Evolutionary conservation across 35 echinoderm and acorn worm genomes (phyloP), one percentile per base, ranked within the genome.

Genomic region (Holothuria glaberrima): DNA sequence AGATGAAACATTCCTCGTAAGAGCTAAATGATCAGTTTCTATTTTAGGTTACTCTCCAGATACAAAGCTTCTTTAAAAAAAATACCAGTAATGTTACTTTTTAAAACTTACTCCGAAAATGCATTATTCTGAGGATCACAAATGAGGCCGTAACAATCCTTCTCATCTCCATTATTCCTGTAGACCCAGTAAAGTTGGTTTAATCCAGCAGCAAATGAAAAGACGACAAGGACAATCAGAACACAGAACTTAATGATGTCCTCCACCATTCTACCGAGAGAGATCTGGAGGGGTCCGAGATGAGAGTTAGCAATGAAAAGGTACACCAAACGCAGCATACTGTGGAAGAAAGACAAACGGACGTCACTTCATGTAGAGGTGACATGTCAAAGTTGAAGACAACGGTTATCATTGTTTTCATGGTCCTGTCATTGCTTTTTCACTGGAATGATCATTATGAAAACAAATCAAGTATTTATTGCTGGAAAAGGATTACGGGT

Each of bases 261-360:
- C 30, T 95, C 93, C 21, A 99, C 93, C 97, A 99, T 99, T 34
- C 93, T 75, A 0, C 97, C 97, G 19, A 99, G 89, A 4, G 97
- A 99, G 26, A 99, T 99, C 57, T 99, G 97, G 5, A 99, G 91
- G 19, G 97, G 97, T 10, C 97, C 97, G 5, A 99, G 93, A 69
- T 99, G 93, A 5, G 93, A 92, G 88, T 99, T 99, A 9, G 97
- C 90, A 18, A 93, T 99, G 65, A 99, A 99, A 30, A 99, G 87
- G 86, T 95, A 99, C 21, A 99, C 88, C 26, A 99, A 48, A 19
- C 97, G 91, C 0, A 99, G 69, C 91, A 94, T 94, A 65, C 97
- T 99, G 93, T 57, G 61, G 30, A 72, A 50, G 19, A 68, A 77
- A 28, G 60, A 46, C 36, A 30, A 21, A 88, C 19, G 81, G 12